Conservation (phyloP, 2,113 vertebrate genomes). For the Siniperca knerii region DNA sequence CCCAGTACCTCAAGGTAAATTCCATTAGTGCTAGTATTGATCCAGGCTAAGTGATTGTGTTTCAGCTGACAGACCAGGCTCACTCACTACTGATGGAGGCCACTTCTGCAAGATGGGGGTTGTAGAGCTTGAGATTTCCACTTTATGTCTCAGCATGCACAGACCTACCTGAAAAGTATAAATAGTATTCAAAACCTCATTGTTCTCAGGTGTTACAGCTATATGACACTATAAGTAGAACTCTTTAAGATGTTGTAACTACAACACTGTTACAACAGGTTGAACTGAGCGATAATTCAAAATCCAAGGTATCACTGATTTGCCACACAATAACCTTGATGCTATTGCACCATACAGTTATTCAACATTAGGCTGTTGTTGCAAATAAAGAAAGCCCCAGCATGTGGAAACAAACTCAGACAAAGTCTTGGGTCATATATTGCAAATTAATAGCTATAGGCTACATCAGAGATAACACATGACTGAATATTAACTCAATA, state of each 20-base stretch:
- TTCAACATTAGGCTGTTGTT: constrained; percentile 24
- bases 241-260: background rate
- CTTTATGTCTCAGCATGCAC: constrained; percentile 6
- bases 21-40: constrained; percentile 75
- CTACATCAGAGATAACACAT: background rate
- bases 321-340: background rate
- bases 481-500: background rate
- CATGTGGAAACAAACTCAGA: constrained; percentile 12
- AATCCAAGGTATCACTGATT: constrained; percentile 5
- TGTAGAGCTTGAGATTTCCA: background rate
- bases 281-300: background rate
- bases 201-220: background rate
- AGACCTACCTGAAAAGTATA: background rate
- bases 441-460: background rate
- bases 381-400: constrained; percentile 19
- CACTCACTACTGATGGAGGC: constrained; percentile 35
- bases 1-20: constrained; percentile 76
- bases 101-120: constrained; percentile 34
- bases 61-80: constrained; percentile 54
- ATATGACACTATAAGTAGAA: background rate
- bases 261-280: background rate
- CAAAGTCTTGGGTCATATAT: background rate
- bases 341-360: constrained; percentile 25
- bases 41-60: constrained; percentile 61
- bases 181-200: background rate